Evolutionary conservation across 2,797 vertebrate genomes (phyloP).

Genomic region (Rhynchotus rufescens): DNA sequence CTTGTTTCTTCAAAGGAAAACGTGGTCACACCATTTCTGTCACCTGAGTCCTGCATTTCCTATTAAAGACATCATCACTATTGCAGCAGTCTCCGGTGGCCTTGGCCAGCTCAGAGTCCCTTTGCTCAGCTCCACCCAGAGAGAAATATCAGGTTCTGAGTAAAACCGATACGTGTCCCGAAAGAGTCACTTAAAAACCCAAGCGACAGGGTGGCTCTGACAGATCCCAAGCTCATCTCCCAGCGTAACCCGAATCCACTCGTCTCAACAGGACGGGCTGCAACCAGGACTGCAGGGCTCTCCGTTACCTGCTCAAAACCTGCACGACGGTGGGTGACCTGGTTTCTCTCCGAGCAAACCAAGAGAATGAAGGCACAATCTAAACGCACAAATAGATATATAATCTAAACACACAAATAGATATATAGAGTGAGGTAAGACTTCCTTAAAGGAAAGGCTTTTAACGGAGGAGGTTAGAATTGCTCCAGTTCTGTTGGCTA

Average conservation of each 20-base stretch:
- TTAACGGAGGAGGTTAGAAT: neutral
- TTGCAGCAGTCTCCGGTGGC: neutral
- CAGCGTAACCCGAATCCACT: neutral
- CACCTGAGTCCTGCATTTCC: neutral
- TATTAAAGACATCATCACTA: neutral
- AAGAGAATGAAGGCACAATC: neutral
- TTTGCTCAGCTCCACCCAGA: neutral
- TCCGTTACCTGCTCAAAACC: neutral
- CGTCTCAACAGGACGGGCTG: neutral
- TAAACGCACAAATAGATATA: neutral
- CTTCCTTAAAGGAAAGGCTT: neutral
- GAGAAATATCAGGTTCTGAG: conserved; percentile 10
- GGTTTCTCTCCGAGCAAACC: neutral
- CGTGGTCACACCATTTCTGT: neutral
- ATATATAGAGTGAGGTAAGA: neutral
- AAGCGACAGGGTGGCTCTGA: neutral
- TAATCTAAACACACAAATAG: neutral
- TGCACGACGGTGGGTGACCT: neutral
- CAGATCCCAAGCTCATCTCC: conserved; percentile 47
- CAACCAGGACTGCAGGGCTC: conserved; percentile 25
- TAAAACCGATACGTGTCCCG: neutral
- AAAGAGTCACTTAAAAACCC: neutral
- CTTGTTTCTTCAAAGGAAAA: neutral
- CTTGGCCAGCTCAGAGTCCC: neutral
- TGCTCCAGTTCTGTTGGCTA: neutral